A percentile compares a stretch with the other conserved stretches of the same genome.
Evolutionary conservation across 2,888 invertebrate species (phyloP).

Genomic region (Aphelenchoides bicaudatus): DNA sequence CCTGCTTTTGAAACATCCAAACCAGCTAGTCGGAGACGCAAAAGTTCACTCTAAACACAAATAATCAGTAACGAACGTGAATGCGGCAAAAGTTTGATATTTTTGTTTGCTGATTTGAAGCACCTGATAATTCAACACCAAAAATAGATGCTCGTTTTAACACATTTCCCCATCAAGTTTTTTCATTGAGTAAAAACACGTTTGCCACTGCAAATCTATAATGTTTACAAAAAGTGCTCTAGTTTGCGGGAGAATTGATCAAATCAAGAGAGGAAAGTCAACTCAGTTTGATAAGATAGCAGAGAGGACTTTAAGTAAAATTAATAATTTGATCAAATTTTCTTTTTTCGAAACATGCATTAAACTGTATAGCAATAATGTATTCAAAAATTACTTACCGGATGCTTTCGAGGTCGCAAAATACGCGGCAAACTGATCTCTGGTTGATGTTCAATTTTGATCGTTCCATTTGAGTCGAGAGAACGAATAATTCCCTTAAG

Average conservation of each 20-base stretch:
- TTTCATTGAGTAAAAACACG: slow-evolving; percentile 1
- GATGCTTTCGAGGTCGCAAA: slow-evolving; percentile 30
- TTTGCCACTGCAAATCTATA: not conserved
- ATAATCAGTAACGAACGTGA: not conserved
- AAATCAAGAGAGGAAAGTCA: too few relatives aligned
- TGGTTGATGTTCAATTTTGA: slow-evolving; percentile 55
- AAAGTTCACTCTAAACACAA: slow-evolving; percentile 41
- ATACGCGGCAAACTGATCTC: slow-evolving; percentile 49
- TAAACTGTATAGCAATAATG: too few relatives aligned
- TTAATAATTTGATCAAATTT: too few relatives aligned
- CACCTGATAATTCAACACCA: too few relatives aligned
- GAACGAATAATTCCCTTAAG: slow-evolving; percentile 49
- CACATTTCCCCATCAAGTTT: too few relatives aligned
- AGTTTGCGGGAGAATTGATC: too few relatives aligned
- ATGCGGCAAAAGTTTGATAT: not conserved
- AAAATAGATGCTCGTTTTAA: too few relatives aligned
- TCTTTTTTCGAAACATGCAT: too few relatives aligned
- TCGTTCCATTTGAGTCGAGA: slow-evolving; percentile 48
- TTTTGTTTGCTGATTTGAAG: not conserved
- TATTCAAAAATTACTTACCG: slow-evolving; percentile 27
- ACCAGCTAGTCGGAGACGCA: slow-evolving; percentile 54
- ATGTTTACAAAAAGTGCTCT: too few relatives aligned
- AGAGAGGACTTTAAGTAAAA: too few relatives aligned
- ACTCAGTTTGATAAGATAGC: too few relatives aligned
- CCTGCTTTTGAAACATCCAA: slow-evolving; percentile 56